Conservation (phyloP, 1,140 invertebrate species). For the Meloidogyne hapla region DNA sequence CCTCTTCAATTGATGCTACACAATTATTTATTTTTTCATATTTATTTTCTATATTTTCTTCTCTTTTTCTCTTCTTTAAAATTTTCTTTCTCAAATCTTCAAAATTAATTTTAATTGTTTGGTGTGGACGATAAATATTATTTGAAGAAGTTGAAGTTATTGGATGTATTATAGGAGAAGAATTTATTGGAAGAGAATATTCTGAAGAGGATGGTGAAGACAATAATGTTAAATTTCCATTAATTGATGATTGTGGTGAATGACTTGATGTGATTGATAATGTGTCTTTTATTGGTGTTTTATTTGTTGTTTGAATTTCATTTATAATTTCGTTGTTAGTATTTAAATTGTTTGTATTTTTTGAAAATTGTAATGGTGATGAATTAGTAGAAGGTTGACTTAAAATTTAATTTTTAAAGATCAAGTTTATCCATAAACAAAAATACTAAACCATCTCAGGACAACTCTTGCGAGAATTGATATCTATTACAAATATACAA, state of each 20-base stretch:
- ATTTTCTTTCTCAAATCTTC: neutral
- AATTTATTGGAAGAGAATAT: neutral
- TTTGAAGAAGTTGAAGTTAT: neutral
- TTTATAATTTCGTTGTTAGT: no score
- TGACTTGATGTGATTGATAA: no score
- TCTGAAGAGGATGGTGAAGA: no score
- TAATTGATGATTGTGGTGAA: no score
- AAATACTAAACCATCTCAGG: neutral
- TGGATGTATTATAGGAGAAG: neutral
- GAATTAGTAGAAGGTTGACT: neutral
- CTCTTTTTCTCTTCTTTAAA: neutral
- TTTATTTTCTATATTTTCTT: neutral
- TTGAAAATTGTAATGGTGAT: no score
- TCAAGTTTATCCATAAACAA: no score
- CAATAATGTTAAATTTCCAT: no score
- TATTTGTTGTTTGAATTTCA: no score
- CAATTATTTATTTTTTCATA: neutral
- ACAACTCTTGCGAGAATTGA: neutral
- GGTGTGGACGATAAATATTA: slow-evolving; percentile 12
- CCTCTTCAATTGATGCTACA: neutral
- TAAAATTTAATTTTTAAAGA: neutral
- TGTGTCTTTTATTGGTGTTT: no score
- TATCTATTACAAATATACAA: no score
- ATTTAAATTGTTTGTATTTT: no score
- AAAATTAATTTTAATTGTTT: slow-evolving; percentile 22